Percentiles rank a stretch among this genome's conserved stretches.
Evolutionary conservation across 2,797 vertebrate genomes (phyloP).

Genomic region (Zenarchopterus dispar): DNA sequence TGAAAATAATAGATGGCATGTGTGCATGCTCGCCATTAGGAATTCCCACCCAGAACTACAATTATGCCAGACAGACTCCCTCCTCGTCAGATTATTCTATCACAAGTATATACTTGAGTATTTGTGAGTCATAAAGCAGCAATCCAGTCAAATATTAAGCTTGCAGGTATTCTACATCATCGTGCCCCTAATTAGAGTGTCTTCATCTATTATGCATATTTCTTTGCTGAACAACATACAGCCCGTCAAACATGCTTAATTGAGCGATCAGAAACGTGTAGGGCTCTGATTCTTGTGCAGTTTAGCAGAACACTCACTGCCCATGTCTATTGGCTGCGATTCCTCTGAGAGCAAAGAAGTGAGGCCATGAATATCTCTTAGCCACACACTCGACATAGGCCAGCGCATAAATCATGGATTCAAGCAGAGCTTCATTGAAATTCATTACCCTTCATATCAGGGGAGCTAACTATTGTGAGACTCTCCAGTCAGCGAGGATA

Average conservation of each 20-base stretch:
- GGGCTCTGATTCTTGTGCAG: slow-evolving; percentile 42
- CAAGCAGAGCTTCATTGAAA: slow-evolving; percentile 80
- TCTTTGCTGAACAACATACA: slow-evolving; percentile 27
- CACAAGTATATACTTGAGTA: background rate
- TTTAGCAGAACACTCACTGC: slow-evolving; percentile 39
- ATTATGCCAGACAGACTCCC: slow-evolving; percentile 27
- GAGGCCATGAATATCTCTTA: slow-evolving; percentile 75
- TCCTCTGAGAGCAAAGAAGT: slow-evolving; percentile 60
- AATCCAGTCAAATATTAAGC: slow-evolving; percentile 9
- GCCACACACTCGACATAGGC: slow-evolving; percentile 73
- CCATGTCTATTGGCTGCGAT: slow-evolving; percentile 48
- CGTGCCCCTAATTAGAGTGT: slow-evolving; percentile 23
- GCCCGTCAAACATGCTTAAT: slow-evolving; percentile 48
- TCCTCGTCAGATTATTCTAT: background rate
- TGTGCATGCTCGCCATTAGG: slow-evolving; percentile 20
- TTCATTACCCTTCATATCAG: slow-evolving; percentile 81
- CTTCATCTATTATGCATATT: slow-evolving; percentile 15
- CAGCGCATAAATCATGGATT: slow-evolving; percentile 79
- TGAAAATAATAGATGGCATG: slow-evolving; percentile 23
- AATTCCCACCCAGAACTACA: slow-evolving; percentile 42
- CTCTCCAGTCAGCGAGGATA: slow-evolving; percentile 62
- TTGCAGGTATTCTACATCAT: slow-evolving; percentile 1
- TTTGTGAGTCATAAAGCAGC: slow-evolving; percentile 10
- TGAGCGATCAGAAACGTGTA: slow-evolving; percentile 41
- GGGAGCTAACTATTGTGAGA: slow-evolving; percentile 78